Base-by-base conservation (phyloP, 1,140 invertebrate species). In the Physella acuta region DNA sequence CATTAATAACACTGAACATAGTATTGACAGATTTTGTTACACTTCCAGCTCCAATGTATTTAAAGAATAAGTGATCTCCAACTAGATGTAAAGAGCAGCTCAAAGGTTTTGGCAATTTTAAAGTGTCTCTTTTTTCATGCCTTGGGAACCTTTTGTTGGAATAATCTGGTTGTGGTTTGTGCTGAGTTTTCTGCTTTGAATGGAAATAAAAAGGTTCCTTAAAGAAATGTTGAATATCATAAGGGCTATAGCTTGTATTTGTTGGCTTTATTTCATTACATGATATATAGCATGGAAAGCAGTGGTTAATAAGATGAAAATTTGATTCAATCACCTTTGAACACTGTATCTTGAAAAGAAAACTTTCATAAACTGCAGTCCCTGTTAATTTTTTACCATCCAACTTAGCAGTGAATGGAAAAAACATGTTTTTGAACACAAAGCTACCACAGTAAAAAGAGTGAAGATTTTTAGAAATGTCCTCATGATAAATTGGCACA, bases 61-160 rank as follows among this genome's bases (percentile, higher is more conserved):
- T 33, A 63, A 68, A 80, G 70, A 79, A 80, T 3, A 56, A 67
- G 49, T 78, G 76, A 68, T 81, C 80, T 0, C 78, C 76, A 37
- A 79, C 74, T 20, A 80, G 33, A 65, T 78, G 71, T 17, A 81
- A 56, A 4, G 26, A 53, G 68, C 80, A 81, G 30, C 37, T 70
- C 36, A 56, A 11, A 31, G 62, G 62, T 4, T 2, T 30, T 51
- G 26, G 49, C n/a, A n/a, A n/a, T n/a, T n/a, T n/a, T n/a, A n/a
- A n/a, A n/a, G n/a, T n/a, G n/a, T n/a, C n/a, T n/a, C n/a, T n/a
- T n/a, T n/a, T n/a, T n/a, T n/a, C n/a, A n/a, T n/a, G n/a, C n/a
- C n/a, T n/a, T n/a, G n/a, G n/a, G n/a, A n/a, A n/a, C n/a, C n/a
- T n/a, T n/a, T n/a, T n/a, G n/a, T n/a, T n/a, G n/a, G n/a, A n/a